phyloP scores from a whole-genome alignment of 2,113 vertebrate species.

The Pyxicephalus adspersus region DNA sequence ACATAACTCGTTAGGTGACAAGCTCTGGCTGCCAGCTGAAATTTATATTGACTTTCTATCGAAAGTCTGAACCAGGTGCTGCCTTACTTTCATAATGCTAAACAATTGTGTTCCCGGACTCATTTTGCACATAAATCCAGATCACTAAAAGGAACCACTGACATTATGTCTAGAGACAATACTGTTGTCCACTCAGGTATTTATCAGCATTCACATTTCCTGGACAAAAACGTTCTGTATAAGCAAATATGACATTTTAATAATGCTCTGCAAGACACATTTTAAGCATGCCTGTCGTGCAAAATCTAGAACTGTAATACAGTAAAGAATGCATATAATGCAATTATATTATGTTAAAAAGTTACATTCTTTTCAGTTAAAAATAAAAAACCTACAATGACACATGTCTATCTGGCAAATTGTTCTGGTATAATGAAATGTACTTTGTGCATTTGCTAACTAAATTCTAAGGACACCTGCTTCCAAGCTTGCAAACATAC shows the following conservation, averaged over 20 bases:
- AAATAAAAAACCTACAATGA: no score
- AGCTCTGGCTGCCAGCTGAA: background rate
- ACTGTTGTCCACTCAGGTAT: background rate
- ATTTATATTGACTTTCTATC: conserved; percentile 9
- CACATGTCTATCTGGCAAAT: no score
- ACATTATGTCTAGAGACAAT: conserved; percentile 1
- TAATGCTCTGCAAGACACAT: no score
- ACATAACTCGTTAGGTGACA: background rate
- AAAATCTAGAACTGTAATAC: no score
- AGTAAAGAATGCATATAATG: no score
- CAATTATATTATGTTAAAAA: no score
- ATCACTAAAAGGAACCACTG: conserved; percentile 2
- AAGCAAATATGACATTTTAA: background rate
- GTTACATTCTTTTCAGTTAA: no score
- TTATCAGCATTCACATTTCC: background rate
- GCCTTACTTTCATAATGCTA: conserved; percentile 6
- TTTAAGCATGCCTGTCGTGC: no score
- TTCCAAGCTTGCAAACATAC: no score
- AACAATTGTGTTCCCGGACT: conserved; percentile 23
- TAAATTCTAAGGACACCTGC: no score
- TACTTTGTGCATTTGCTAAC: no score
- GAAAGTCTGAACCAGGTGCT: conserved; percentile 1
- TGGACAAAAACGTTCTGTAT: background rate
- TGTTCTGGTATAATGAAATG: no score
- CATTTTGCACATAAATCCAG: conserved; percentile 26